phyloP scores from a whole-genome alignment of 1,140 invertebrate genomes.

The Drosophila miranda region DNA sequence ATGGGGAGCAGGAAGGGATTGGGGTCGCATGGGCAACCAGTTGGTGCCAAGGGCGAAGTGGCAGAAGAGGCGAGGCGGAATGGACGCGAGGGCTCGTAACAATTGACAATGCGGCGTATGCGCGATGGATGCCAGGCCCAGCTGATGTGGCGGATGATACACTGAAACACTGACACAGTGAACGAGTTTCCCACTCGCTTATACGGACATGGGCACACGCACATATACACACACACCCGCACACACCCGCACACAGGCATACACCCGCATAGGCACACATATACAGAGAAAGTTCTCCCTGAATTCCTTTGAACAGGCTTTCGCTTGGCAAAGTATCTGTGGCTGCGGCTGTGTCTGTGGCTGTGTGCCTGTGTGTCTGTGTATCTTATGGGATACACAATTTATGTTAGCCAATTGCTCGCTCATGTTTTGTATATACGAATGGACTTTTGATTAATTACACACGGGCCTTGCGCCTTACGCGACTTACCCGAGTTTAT shows the following conservation, averaged over 20 bases:
- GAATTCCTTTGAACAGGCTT: conserved; percentile 37
- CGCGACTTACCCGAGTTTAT: conserved; percentile 63
- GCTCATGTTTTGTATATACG: conserved; percentile 52
- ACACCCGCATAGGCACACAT: conserved; percentile 9
- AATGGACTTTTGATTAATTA: conserved; percentile 31
- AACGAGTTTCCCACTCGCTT: conserved; percentile 59
- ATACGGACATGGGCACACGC: conserved; percentile 15
- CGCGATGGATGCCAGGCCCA: conserved; percentile 66
- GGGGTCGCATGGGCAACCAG: conserved; percentile 50
- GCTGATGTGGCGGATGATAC: conserved; percentile 49
- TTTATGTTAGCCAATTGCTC: conserved; percentile 70
- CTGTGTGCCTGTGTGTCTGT: conserved; percentile 33
- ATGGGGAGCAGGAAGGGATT: conserved; percentile 46
- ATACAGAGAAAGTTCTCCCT: conserved; percentile 32
- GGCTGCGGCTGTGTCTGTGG: background rate
- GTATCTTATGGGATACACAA: conserved; percentile 77
- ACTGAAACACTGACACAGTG: conserved; percentile 78
- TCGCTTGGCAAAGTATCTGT: conserved; percentile 3
- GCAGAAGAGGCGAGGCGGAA: conserved; percentile 6
- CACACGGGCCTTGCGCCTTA: conserved; percentile 46
- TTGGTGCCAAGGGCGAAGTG: conserved; percentile 64
- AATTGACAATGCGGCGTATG: conserved; percentile 77
- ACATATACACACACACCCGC: conserved; percentile 23
- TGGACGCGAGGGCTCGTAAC: conserved; percentile 41
- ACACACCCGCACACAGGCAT: conserved; percentile 18